Conservation (phyloP, 2,797 vertebrate species). For the Heterohyrax brucei region DNA sequence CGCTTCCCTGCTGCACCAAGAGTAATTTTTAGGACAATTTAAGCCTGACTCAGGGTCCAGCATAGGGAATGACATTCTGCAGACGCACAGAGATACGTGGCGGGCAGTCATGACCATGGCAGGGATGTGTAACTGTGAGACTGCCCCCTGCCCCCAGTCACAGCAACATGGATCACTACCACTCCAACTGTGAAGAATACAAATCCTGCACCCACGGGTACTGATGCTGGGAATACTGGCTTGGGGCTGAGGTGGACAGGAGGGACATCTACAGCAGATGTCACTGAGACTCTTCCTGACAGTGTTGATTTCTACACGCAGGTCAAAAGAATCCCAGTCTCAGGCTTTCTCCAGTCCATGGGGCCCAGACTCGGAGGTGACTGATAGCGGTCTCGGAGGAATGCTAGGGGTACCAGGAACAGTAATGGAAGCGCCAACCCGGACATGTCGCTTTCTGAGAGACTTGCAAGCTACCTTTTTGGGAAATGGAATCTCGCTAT, state of each 20-base stretch:
- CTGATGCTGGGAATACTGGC: neutral
- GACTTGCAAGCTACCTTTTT: neutral
- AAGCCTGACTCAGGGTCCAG: neutral
- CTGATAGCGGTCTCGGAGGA: neutral
- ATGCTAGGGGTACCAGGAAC: neutral
- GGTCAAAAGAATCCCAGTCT: neutral
- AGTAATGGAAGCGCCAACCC: neutral
- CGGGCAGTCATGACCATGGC: neutral
- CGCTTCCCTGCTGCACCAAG: too few relatives aligned
- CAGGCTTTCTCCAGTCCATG: neutral
- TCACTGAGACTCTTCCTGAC: neutral
- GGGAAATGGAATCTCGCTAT: neutral
- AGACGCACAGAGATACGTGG: neutral
- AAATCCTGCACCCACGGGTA: rapidly evolving
- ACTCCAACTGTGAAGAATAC: neutral
- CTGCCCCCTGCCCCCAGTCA: neutral
- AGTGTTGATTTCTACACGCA: neutral
- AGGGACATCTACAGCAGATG: neutral
- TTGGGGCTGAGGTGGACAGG: too few relatives aligned
- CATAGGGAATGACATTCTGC: too few relatives aligned
- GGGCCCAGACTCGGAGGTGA: neutral
- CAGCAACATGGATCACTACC: neutral
- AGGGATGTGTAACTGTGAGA: neutral
- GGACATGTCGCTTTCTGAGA: neutral
- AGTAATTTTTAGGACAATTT: neutral